These are phyloP conservation scores for Aspidiotus destructor DNA, from an alignment of 2,888 invertebrate species.

Conservation along the genomic window DNA sequence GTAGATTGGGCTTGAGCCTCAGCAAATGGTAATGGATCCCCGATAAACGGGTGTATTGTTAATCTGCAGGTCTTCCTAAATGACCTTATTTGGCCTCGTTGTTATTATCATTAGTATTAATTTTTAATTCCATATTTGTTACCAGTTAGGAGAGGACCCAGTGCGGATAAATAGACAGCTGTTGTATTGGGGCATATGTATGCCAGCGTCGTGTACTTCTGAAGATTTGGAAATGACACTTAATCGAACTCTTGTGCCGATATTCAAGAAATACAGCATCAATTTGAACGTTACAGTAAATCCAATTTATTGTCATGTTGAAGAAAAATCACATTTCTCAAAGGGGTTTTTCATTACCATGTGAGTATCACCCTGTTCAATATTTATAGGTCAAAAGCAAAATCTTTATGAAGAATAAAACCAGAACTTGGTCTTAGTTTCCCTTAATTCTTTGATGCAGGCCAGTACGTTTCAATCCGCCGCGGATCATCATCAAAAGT, in stretches of 20 bases:
- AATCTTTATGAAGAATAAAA: too few species aligned
- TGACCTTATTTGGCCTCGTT: too few species aligned
- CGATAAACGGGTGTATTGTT: too few species aligned
- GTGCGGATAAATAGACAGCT: conserved; percentile 35
- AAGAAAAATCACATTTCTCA: conserved; percentile 20
- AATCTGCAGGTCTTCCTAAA: too few species aligned
- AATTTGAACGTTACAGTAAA: conserved; percentile 35
- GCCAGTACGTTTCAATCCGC: too few species aligned
- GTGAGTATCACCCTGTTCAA: conserved; percentile 10
- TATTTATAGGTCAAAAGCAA: too few species aligned
- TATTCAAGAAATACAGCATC: conserved; percentile 14
- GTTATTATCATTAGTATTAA: too few species aligned
- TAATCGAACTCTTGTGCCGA: conserved; percentile 24
- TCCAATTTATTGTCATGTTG: conserved; percentile 31
- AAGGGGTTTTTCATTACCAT: conserved; percentile 27
- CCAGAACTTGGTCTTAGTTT: too few species aligned
- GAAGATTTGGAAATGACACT: conserved; percentile 40
- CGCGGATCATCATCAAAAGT: too few species aligned
- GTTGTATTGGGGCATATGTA: conserved; percentile 50
- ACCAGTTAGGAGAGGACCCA: conserved; percentile 29
- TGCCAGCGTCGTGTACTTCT: conserved; percentile 46
- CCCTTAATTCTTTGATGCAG: too few species aligned
- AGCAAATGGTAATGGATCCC: too few species aligned
- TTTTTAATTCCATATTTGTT: not conserved
- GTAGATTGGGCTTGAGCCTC: too few species aligned